Evolutionary conservation across 1,140 invertebrate genomes (phyloP).

Genomic region (Rhagoletis zephyria): DNA sequence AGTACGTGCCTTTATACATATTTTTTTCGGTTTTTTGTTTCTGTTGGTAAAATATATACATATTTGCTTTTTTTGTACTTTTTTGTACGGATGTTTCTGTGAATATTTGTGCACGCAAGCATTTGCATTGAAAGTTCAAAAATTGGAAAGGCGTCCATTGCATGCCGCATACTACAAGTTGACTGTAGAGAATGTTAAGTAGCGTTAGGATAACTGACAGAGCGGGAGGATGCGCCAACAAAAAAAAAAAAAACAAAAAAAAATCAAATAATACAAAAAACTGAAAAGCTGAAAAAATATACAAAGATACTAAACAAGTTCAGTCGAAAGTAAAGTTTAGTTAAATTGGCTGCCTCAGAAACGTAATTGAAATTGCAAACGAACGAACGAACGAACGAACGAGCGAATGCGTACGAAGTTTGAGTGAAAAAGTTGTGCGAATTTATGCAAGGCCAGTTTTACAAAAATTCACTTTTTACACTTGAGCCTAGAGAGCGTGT

Average conservation of each 20-base stretch:
- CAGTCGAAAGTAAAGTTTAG: slow-evolving; percentile 36
- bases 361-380: slow-evolving; percentile 45
- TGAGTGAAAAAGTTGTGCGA: slow-evolving; percentile 36
- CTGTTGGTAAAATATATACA: not conserved
- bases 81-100: not conserved
- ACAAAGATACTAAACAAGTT: slow-evolving; percentile 28
- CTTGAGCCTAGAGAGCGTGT: not conserved
- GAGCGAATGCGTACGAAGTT: slow-evolving; percentile 41
- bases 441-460: not conserved
- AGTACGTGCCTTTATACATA: not conserved
- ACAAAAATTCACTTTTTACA: slow-evolving; percentile 24
- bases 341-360: slow-evolving; percentile 25
- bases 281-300: not conserved
- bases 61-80: not conserved
- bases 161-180: slow-evolving; percentile 1
- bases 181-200: slow-evolving; percentile 3
- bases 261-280: not conserved
- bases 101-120: not conserved
- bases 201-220: not conserved
- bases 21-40: not conserved
- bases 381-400: slow-evolving; percentile 14
- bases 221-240: not conserved
- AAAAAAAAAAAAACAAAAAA: not conserved
- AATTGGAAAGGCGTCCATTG: slow-evolving; percentile 47
- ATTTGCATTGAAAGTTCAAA: slow-evolving; percentile 51